Evolutionary conservation across 2,888 invertebrate genomes (phyloP), one percentile per base, ranked within the genome.

Genomic region (Zygothrica quintamaculata): DNA sequence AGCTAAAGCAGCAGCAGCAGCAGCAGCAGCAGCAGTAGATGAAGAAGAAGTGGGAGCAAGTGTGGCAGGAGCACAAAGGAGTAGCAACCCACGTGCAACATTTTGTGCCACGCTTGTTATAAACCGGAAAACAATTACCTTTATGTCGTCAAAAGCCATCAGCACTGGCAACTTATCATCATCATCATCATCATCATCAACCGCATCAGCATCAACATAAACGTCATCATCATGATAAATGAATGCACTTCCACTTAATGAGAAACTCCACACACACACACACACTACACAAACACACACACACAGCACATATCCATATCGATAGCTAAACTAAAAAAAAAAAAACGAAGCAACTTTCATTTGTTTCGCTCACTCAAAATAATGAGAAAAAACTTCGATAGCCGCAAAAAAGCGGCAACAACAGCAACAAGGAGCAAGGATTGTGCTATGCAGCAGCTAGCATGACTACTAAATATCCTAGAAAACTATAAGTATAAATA

Each of bases 241-340:
- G 60, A 66, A 80, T 87, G 79, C 85, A 85, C 87, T 87, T 81
- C 74, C 79, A 74, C 55, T 87, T 87, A 87, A 87, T 77, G 74
- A 77, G 65, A 65, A 51, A 57, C 55, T 56, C 46, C n/a, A 37
- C 39, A 39, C 15, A 44, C 55, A 65, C 65, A n/a, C n/a, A n/a
- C n/a, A n/a, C n/a, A n/a, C n/a, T n/a, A n/a, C n/a, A n/a, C n/a
- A n/a, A n/a, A n/a, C n/a, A n/a, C n/a, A n/a, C n/a, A n/a, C n/a
- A n/a, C n/a, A n/a, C n/a, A n/a, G n/a, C n/a, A n/a, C n/a, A n/a
- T n/a, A n/a, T n/a, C n/a, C n/a, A n/a, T n/a, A 61, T 58, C 40
- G 57, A 56, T 53, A 52, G 18, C 31, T 34, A 13, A 6, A 52
- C 34, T 26, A 40, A 8, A 25, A 29, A 34, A 39, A 39, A 51